Conservation (phyloP, 2,797 vertebrate species). For the Falco cherrug region DNA sequence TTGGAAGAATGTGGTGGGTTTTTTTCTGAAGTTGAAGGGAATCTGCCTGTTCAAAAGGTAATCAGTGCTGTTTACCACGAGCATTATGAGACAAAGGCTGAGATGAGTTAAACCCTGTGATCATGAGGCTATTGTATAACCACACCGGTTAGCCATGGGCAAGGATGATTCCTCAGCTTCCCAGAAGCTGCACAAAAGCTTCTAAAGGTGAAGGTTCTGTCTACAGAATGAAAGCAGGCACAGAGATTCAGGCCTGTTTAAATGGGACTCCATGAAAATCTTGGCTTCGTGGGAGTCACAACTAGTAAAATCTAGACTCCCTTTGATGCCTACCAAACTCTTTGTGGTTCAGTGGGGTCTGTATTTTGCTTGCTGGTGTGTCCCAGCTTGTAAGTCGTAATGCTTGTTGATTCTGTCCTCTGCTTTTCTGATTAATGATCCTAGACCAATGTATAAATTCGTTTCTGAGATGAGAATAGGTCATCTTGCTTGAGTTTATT, state of each 20-base stretch:
- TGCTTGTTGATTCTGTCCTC: not conserved
- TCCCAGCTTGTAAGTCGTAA: not conserved
- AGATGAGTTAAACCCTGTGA: not conserved
- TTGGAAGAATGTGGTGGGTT: not conserved
- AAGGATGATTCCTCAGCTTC: not conserved
- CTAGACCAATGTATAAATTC: not conserved
- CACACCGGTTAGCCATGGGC: not conserved
- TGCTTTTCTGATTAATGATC: not conserved
- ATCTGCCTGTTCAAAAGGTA: not conserved
- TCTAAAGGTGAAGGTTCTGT: not conserved
- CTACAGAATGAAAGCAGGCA: not conserved
- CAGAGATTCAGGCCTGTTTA: not conserved
- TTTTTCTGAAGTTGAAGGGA: not conserved
- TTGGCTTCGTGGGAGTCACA: not conserved
- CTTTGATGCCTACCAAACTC: not conserved
- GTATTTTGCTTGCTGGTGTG: not conserved
- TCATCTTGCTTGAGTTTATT: not conserved
- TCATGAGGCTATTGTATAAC: not conserved
- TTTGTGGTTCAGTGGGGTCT: not conserved
- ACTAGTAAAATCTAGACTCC: not conserved
- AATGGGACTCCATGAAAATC: not conserved
- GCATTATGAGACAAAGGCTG: not conserved
- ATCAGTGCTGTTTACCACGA: not conserved
- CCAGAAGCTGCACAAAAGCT: not conserved
- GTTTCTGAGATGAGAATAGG: not conserved